These are phyloP conservation scores for Sphaeramia orbicularis DNA, from an alignment of 2,797 vertebrate genomes.

Conservation along the genomic window DNA sequence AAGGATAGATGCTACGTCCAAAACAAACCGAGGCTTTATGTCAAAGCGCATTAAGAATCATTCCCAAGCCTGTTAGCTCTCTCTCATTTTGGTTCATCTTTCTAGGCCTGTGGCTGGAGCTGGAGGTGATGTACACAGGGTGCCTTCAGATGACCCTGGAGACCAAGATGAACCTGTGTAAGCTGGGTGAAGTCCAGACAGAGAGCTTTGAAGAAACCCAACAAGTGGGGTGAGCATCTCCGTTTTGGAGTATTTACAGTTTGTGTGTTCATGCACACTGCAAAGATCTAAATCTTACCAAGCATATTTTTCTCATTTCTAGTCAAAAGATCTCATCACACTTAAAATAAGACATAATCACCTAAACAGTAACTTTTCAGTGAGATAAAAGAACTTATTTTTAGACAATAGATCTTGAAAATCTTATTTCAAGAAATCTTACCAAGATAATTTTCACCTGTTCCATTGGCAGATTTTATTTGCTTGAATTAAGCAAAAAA, in stretches of 20 bases:
- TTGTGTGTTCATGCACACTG: background rate
- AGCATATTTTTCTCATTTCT: too few species aligned
- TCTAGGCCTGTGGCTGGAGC: slow-evolving; percentile 91
- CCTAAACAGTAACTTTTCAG: too few species aligned
- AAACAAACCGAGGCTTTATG: slow-evolving; percentile 21
- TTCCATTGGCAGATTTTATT: too few species aligned
- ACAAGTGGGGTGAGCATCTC: slow-evolving; percentile 77
- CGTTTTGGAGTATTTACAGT: too few species aligned
- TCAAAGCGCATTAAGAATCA: slow-evolving; percentile 18
- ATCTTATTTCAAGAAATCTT: too few species aligned
- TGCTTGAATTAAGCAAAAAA: too few species aligned
- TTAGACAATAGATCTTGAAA: too few species aligned
- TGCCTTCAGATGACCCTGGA: slow-evolving; percentile 91
- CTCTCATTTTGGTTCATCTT: background rate
- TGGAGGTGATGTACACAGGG: slow-evolving; percentile 90
- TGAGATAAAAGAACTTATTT: too few species aligned
- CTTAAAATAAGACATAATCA: too few species aligned
- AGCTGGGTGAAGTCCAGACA: slow-evolving; percentile 84
- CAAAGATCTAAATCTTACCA: too few species aligned
- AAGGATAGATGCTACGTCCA: slow-evolving; percentile 10
- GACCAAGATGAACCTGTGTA: slow-evolving; percentile 93
- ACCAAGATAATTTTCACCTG: too few species aligned
- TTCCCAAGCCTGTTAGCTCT: slow-evolving; percentile 1
- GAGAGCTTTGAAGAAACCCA: slow-evolving; percentile 70
- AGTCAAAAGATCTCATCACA: too few species aligned